These are phyloP conservation scores for Grantiella picta DNA, from an alignment of 2,113 vertebrate species.

Conservation along the genomic window DNA sequence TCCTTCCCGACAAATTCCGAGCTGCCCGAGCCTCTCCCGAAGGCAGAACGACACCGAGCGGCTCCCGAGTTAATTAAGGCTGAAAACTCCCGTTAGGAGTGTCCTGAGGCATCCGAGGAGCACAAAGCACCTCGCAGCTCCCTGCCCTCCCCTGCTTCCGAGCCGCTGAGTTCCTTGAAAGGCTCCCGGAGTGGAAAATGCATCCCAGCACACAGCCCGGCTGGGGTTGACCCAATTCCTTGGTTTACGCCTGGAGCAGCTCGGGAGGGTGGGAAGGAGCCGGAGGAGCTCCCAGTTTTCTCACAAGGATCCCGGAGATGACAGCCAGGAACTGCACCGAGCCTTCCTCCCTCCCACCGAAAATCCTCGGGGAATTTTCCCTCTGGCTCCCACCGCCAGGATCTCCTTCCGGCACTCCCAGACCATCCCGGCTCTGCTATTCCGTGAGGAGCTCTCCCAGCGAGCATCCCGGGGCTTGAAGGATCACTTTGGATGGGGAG, in stretches of 20 bases:
- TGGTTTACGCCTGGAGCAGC: neutral
- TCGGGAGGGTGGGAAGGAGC: neutral
- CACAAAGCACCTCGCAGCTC: neutral
- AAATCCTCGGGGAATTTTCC: neutral
- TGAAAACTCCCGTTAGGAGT: neutral
- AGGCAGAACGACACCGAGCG: neutral
- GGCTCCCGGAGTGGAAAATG: neutral
- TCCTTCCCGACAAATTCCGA: neutral
- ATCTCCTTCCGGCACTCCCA: neutral
- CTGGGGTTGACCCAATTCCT: neutral
- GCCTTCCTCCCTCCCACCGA: neutral
- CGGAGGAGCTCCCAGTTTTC: neutral
- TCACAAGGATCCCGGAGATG: neutral
- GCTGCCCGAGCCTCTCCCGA: neutral
- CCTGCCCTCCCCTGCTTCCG: neutral
- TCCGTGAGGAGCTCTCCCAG: neutral
- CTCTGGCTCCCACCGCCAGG: neutral
- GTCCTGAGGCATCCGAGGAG: neutral
- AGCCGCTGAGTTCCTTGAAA: neutral
- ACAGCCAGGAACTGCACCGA: neutral
- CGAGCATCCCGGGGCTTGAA: fast-evolving
- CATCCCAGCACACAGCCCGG: neutral
- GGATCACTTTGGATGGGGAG: fast-evolving
- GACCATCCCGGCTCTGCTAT: neutral
- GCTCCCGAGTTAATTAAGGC: neutral